These are phyloP conservation scores for Porites evermanni DNA, from an alignment of 92 coral and sea anemone species.

Conservation along the genomic window DNA sequence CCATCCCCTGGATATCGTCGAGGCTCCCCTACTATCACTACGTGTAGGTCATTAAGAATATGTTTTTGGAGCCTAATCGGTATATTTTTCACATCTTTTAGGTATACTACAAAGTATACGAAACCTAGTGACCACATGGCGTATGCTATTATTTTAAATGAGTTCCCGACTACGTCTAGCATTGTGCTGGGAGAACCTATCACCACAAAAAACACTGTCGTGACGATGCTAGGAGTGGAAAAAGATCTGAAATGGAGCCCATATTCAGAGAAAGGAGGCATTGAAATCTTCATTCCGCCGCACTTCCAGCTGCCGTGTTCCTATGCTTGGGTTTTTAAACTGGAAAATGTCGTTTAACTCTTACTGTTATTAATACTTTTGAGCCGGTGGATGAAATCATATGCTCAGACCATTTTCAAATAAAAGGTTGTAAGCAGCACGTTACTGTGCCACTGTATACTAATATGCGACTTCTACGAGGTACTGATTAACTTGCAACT, in stretches of 20 bases:
- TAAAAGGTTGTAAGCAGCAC: too few species aligned
- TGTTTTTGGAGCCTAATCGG: too few species aligned
- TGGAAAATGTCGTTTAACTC: conserved; percentile 39
- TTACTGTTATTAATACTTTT: too few species aligned
- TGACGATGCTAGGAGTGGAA: conserved; percentile 50
- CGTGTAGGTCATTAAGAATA: too few species aligned
- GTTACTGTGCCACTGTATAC: too few species aligned
- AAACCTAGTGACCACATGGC: not conserved
- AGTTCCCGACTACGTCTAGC: conserved; percentile 6
- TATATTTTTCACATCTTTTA: not conserved
- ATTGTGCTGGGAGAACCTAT: conserved; percentile 45
- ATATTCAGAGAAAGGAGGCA: conserved; percentile 22
- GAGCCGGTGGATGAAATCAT: too few species aligned
- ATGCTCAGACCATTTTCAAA: too few species aligned
- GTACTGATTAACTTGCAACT: too few species aligned
- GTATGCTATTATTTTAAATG: not conserved
- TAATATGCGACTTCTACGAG: too few species aligned
- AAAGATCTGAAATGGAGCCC: conserved; percentile 45
- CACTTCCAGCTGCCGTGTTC: conserved; percentile 48
- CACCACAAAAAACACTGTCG: conserved; percentile 10
- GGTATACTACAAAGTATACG: conserved; percentile 13
- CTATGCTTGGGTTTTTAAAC: conserved; percentile 67
- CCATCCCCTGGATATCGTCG: too few species aligned
- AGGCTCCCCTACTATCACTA: too few species aligned
- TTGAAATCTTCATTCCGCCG: conserved; percentile 35